These are phyloP conservation scores for Hydropotes inermis DNA, from an alignment of 2,113 vertebrate genomes.

Conservation along the genomic window DNA sequence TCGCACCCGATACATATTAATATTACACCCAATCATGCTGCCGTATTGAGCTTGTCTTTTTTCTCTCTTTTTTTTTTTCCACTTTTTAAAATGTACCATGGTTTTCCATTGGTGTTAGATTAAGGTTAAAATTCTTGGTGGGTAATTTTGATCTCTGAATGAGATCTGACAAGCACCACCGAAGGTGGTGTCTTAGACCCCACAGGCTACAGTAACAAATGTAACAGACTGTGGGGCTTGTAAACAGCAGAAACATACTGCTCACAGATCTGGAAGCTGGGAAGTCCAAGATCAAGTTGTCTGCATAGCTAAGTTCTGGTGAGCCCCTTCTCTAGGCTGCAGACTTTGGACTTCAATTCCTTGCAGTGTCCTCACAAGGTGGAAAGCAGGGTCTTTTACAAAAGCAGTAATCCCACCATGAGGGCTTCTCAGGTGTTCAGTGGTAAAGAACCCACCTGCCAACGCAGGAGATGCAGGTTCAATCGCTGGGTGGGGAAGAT, in stretches of 20 bases:
- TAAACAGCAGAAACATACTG: too few species aligned
- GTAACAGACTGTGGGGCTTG: not conserved
- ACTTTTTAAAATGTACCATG: not conserved
- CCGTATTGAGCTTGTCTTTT: conserved; percentile 30
- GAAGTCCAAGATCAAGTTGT: not conserved
- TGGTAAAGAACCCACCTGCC: not conserved
- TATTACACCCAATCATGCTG: conserved; percentile 49
- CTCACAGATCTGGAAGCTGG: not conserved
- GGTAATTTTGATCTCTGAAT: not conserved
- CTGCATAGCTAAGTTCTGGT: not conserved
- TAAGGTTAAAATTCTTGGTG: not conserved
- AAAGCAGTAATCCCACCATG: not conserved
- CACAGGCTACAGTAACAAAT: fast-evolving
- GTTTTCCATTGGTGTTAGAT: not conserved
- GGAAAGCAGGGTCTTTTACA: not conserved
- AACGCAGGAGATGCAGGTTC: not conserved
- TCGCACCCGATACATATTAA: conserved; percentile 24
- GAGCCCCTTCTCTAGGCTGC: not conserved
- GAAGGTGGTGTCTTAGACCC: not conserved
- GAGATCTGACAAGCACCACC: not conserved
- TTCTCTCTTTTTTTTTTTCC: not conserved
- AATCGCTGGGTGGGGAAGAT: not conserved
- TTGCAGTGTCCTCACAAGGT: too few species aligned
- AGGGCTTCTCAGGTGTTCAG: not conserved
- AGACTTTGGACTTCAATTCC: not conserved